phyloP scores from a whole-genome alignment of 1,140 invertebrate genomes.

The Eupristina koningsbergeri region DNA sequence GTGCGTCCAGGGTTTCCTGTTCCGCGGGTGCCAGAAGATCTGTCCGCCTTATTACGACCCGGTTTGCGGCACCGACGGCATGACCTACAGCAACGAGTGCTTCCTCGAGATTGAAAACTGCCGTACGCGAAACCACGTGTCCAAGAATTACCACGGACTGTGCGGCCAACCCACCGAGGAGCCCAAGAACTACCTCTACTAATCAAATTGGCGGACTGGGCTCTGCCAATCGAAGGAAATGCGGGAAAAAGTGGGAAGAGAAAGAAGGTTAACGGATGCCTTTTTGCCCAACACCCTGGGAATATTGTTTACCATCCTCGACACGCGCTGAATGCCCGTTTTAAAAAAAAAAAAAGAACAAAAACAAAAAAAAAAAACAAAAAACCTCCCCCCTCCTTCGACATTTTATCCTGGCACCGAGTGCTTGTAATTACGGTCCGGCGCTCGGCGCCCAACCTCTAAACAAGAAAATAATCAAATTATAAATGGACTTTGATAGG shows the following conservation, averaged over 20 bases:
- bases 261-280: too few relatives aligned
- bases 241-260: too few relatives aligned
- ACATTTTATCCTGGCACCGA: background rate
- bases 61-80: conserved; percentile 90
- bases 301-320: background rate
- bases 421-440: background rate
- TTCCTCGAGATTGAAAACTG: conserved; percentile 93
- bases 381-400: background rate
- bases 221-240: too few relatives aligned
- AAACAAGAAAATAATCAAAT: background rate
- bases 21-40: conserved; percentile 87
- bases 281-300: background rate
- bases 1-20: conserved; percentile 86
- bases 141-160: conserved; percentile 78
- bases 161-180: conserved; percentile 81
- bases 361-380: background rate
- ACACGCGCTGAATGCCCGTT: background rate
- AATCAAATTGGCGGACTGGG: conserved; percentile 17
- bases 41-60: conserved; percentile 90
- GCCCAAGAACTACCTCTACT: conserved; percentile 82
- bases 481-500: background rate
- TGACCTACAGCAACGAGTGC: conserved; percentile 93
- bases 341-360: background rate
- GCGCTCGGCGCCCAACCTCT: too few relatives aligned
- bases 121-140: conserved; percentile 80